These are phyloP conservation scores for Iphiclides podalirius DNA, from an alignment of 2,888 invertebrate species.

Conservation along the genomic window DNA sequence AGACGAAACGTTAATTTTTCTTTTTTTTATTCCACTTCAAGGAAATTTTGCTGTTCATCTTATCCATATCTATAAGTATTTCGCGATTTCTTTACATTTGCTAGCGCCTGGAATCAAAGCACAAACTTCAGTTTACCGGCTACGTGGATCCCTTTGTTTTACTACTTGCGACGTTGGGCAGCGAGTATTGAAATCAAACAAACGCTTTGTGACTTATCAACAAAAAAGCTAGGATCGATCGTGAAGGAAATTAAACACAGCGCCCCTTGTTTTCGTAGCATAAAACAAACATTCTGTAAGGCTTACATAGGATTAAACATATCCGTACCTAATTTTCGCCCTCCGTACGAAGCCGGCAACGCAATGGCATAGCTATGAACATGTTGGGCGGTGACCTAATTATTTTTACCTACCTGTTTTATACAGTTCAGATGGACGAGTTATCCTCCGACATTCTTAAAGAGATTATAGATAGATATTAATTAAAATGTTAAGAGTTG, in stretches of 20 bases:
- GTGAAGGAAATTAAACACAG: background rate
- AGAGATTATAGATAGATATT: too few relatives aligned
- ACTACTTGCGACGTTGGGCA: background rate
- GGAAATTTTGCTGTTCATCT: too few relatives aligned
- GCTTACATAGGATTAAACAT: constrained; percentile 19
- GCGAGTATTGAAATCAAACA: background rate
- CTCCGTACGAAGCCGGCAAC: constrained; percentile 1
- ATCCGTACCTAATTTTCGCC: constrained; percentile 20
- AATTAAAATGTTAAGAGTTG: too few relatives aligned
- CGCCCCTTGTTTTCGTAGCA: background rate
- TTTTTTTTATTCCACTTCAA: too few relatives aligned
- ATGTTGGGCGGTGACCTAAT: constrained; percentile 15
- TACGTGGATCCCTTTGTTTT: background rate
- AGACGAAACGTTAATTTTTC: too few relatives aligned
- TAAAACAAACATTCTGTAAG: constrained; percentile 18
- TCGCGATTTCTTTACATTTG: too few relatives aligned
- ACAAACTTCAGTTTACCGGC: background rate
- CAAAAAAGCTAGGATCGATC: constrained; percentile 1
- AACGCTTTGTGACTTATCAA: background rate
- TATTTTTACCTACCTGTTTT: constrained; percentile 13
- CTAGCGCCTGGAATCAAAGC: background rate
- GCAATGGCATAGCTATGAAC: background rate
- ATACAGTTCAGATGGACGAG: background rate
- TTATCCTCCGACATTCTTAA: too few relatives aligned
- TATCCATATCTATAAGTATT: too few relatives aligned